phyloP scores from a whole-genome alignment of 2,888 invertebrate species.

The Nomada fabriciana region DNA sequence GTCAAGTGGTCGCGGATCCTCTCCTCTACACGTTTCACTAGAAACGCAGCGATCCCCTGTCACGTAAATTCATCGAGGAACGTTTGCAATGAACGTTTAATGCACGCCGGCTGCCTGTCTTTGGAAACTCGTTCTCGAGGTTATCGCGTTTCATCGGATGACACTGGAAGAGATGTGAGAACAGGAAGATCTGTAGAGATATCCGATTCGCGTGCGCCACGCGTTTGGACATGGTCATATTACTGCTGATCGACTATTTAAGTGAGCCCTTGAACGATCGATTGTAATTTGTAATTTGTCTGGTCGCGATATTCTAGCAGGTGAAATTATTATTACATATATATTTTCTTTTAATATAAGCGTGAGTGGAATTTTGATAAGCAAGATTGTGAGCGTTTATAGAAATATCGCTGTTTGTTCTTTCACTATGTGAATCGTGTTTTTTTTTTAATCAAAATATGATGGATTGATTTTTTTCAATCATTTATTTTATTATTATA shows the following conservation, averaged over 20 bases:
- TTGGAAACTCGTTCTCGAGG: slow-evolving; percentile 38
- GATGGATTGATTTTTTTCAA: no score
- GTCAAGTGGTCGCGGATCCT: slow-evolving; percentile 6
- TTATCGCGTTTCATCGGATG: slow-evolving; percentile 29
- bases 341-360: background rate
- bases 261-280: slow-evolving; percentile 44
- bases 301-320: background rate
- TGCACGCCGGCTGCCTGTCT: background rate
- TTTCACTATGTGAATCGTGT: no score
- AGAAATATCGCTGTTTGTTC: no score
- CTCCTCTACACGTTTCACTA: no score
- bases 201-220: slow-evolving; percentile 23
- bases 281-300: background rate
- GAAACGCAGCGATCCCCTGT: background rate
- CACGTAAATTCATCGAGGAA: background rate
- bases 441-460: no score
- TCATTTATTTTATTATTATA: no score
- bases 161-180: slow-evolving; percentile 32
- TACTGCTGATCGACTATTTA: slow-evolving; percentile 51
- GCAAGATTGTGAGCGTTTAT: no score
- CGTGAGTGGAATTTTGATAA: no score
- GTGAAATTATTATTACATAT: background rate
- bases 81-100: slow-evolving; percentile 8
- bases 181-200: background rate
- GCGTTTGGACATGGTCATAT: slow-evolving; percentile 42